A percentile compares a stretch with the other conserved stretches of the same genome.
Conservation (phyloP, 2,113 vertebrate genomes). For the mouse (Mus musculus) region GRCm39 chr12:72912501-72913000, state of each 20-base stretch:
- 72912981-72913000: slow-evolving; percentile 81
- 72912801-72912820: not conserved
- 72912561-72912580: slow-evolving; percentile 6
- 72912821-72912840: not conserved
- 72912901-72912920: slow-evolving; percentile 88
- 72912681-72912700: not conserved
- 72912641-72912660: not conserved
- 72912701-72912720: not conserved
- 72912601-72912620: not conserved
- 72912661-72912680: not conserved
- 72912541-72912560: slow-evolving; percentile 37
- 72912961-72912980: slow-evolving; percentile 88
- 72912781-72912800: not conserved
- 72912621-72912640: not conserved
- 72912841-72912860: slow-evolving; percentile 87
- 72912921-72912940: slow-evolving; percentile 91
- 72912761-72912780: not conserved
- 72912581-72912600: not conserved
- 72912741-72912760: not conserved
- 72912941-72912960: slow-evolving; percentile 94
- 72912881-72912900: slow-evolving; percentile 91
- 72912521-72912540: slow-evolving; percentile 36
- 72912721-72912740: not conserved
- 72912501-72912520: not conserved
- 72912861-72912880: slow-evolving; percentile 89